phyloP scores from a whole-genome alignment of 2,797 vertebrate species.

The Anisognathus igniventris region DNA sequence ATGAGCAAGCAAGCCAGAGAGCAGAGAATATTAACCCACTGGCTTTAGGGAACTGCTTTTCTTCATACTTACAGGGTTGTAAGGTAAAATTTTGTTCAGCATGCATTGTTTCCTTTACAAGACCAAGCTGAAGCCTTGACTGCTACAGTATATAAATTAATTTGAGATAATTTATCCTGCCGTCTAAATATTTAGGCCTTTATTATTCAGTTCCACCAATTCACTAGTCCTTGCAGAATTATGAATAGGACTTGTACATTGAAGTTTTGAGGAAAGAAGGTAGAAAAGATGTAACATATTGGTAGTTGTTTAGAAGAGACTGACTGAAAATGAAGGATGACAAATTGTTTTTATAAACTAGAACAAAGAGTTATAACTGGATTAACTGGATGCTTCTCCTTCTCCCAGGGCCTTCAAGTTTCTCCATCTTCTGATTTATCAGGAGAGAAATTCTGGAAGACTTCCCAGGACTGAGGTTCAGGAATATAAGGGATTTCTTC shows the following conservation, averaged over 20 bases:
- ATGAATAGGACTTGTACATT: background rate
- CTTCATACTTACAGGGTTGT: background rate
- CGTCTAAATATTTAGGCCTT: background rate
- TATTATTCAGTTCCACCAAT: background rate
- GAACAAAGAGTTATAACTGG: background rate
- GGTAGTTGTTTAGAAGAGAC: background rate
- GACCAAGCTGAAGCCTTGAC: background rate
- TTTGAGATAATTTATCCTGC: background rate
- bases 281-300: background rate
- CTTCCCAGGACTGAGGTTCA: background rate
- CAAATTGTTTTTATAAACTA: background rate
- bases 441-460: background rate
- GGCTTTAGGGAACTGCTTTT: background rate
- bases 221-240: background rate
- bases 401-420: background rate
- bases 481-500: background rate
- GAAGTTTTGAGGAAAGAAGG: background rate
- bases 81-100: background rate
- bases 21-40: background rate
- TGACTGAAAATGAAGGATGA: background rate
- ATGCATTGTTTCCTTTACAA: background rate
- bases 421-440: background rate
- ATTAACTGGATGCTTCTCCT: background rate
- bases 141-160: background rate
- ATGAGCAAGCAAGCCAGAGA: background rate